Evolutionary conservation across 2,113 vertebrate species (phyloP).

Genomic region (Spilogale gracilis): DNA sequence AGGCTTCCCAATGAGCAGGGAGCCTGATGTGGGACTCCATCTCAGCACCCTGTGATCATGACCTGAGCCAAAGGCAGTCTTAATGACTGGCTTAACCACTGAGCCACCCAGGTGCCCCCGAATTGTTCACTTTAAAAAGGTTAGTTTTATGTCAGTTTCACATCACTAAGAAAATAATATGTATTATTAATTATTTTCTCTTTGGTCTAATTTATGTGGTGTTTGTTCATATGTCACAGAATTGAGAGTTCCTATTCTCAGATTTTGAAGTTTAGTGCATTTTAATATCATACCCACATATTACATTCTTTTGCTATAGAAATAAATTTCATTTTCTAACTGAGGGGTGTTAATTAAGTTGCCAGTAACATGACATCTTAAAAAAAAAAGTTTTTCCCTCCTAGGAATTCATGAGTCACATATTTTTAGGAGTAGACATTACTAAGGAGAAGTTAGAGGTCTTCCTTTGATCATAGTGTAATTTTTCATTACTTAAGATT

Average conservation of each 20-base stretch:
- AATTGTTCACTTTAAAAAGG: constrained; percentile 16
- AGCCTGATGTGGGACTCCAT: too few relatives aligned
- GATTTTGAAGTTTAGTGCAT: neutral
- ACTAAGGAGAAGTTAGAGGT: neutral
- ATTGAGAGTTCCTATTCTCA: neutral
- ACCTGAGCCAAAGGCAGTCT: too few relatives aligned
- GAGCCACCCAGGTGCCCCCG: too few relatives aligned
- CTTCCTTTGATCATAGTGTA: neutral
- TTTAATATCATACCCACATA: neutral
- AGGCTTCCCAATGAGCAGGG: too few relatives aligned
- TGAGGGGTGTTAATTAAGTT: constrained; percentile 44
- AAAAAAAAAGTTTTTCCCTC: neutral
- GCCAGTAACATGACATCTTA: constrained; percentile 11
- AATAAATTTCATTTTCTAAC: constrained; percentile 10
- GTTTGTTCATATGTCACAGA: neutral
- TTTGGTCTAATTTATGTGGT: neutral
- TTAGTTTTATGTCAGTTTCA: constrained; percentile 5
- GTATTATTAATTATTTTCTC: neutral
- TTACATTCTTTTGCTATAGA: constrained; percentile 24
- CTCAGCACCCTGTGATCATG: too few relatives aligned
- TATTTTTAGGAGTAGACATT: neutral
- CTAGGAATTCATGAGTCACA: constrained; percentile 50
- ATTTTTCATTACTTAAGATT: constrained; percentile 61
- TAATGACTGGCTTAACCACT: too few relatives aligned
- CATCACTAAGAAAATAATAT: neutral